These are phyloP conservation scores for Paracanthobrama guichenoti DNA, from an alignment of 2,113 vertebrate species.

Conservation along the genomic window DNA sequence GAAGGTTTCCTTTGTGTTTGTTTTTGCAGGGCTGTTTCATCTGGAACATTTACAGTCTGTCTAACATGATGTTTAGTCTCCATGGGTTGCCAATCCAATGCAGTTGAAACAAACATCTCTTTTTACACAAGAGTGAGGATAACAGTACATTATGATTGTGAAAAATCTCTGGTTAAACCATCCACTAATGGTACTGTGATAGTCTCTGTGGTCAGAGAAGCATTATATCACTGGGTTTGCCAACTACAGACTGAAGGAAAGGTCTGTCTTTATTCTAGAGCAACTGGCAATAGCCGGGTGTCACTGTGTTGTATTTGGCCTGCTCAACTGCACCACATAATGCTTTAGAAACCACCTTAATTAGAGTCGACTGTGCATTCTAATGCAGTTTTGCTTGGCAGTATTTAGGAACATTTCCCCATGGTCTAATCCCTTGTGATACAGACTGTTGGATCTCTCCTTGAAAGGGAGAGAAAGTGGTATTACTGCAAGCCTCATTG, in stretches of 20 bases:
- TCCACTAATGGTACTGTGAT: constrained; percentile 31
- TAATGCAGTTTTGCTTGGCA: constrained; percentile 57
- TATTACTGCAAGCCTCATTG: constrained; percentile 57
- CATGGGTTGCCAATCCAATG: neutral
- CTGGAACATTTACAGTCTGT: neutral
- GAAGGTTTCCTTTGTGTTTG: neutral
- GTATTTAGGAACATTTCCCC: constrained; percentile 56
- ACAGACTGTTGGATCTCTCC: constrained; percentile 50
- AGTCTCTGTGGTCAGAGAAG: constrained; percentile 56
- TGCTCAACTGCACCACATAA: constrained; percentile 63
- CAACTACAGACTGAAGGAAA: constrained; percentile 60
- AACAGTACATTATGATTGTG: constrained; percentile 14
- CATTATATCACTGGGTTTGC: constrained; percentile 62
- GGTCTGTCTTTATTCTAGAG: constrained; percentile 81
- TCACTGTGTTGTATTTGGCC: constrained; percentile 81
- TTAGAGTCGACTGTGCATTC: constrained; percentile 66
- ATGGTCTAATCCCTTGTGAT: constrained; percentile 50
- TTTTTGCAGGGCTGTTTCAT: neutral
- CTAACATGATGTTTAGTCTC: neutral
- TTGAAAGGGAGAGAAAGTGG: constrained; percentile 50
- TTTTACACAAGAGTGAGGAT: neutral
- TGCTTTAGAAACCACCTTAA: constrained; percentile 70
- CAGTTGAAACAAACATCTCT: neutral
- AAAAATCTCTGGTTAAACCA: constrained; percentile 17
- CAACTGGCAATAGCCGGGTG: constrained; percentile 84